A percentile compares a stretch with the other conserved stretches of the same genome.
These are phyloP conservation scores for Uloborus diversus DNA, from an alignment of 1,140 invertebrate species.

Conservation along the genomic window DNA sequence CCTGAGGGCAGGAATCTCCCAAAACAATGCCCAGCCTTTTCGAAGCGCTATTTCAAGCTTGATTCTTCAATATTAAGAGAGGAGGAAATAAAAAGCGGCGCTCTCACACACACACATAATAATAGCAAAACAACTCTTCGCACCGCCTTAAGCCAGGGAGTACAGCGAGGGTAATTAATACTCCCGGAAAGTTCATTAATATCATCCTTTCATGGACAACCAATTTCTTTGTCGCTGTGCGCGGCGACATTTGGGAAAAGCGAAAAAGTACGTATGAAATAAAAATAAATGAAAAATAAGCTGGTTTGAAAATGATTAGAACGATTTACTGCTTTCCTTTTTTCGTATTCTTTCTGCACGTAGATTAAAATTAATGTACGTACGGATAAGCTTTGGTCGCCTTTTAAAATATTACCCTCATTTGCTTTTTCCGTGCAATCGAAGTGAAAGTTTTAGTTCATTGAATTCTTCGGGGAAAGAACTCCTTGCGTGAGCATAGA, in stretches of 20 bases:
- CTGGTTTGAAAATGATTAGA: constrained; percentile 9
- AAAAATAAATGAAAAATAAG: constrained; percentile 5
- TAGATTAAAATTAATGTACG: constrained; percentile 37
- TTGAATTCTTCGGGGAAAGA: neutral
- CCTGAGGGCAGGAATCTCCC: too few relatives aligned
- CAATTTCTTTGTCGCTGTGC: constrained; percentile 38
- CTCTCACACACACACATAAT: neutral
- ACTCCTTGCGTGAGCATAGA: too few relatives aligned
- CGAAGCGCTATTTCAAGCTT: too few relatives aligned
- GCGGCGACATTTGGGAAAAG: neutral
- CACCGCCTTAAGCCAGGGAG: neutral
- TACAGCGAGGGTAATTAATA: constrained; percentile 19
- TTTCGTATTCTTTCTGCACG: neutral
- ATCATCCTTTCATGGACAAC: constrained; percentile 44
- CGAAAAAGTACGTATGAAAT: neutral
- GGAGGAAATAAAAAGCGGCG: neutral
- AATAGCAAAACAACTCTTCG: neutral
- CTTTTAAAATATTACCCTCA: constrained; percentile 25
- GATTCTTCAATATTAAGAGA: too few relatives aligned
- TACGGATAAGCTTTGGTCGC: constrained; percentile 11
- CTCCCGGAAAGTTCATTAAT: constrained; percentile 33
- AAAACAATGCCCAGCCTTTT: too few relatives aligned
- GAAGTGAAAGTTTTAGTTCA: neutral
- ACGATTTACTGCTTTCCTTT: constrained; percentile 10
- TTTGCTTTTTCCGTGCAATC: constrained; percentile 5